Percentiles rank a stretch among this genome's conserved stretches.
phyloP scores from a whole-genome alignment of 2,888 invertebrate genomes.

The Mermis nigrescens region DNA sequence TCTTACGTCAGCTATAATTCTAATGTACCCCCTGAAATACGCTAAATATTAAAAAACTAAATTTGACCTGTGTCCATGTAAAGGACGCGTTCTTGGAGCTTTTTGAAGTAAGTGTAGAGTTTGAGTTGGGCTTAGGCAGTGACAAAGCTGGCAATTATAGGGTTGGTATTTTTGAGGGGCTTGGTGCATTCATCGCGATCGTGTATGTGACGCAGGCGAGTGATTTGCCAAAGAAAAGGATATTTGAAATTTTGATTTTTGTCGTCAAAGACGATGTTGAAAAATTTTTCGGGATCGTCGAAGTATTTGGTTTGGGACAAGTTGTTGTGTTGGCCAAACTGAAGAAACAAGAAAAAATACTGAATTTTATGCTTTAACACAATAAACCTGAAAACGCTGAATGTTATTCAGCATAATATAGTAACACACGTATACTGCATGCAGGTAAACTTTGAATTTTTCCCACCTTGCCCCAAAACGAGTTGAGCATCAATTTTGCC shows the following conservation, averaged over 20 bases:
- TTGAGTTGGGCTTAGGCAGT: neutral
- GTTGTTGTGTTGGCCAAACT: neutral
- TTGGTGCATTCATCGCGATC: neutral
- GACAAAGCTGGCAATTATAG: neutral
- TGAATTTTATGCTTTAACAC: too few species aligned
- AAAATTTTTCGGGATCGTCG: neutral
- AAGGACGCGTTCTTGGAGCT: neutral
- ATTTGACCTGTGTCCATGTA: neutral
- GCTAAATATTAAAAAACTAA: too few species aligned
- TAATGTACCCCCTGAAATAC: too few species aligned
- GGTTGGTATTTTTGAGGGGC: neutral
- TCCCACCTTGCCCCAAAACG: constrained; percentile 13
- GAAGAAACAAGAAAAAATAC: too few species aligned
- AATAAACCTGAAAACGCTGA: too few species aligned
- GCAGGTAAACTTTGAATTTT: neutral
- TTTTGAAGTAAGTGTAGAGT: neutral
- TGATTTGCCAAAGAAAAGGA: neutral
- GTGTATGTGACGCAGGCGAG: neutral
- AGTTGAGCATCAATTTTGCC: constrained; percentile 9
- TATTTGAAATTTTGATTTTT: neutral
- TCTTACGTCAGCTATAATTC: too few species aligned
- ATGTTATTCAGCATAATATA: too few species aligned
- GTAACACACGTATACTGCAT: too few species aligned
- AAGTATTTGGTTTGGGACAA: neutral
- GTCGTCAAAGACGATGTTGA: neutral